Evolutionary conservation across 1,140 invertebrate species (phyloP).

Genomic region (Diprion similis): DNA sequence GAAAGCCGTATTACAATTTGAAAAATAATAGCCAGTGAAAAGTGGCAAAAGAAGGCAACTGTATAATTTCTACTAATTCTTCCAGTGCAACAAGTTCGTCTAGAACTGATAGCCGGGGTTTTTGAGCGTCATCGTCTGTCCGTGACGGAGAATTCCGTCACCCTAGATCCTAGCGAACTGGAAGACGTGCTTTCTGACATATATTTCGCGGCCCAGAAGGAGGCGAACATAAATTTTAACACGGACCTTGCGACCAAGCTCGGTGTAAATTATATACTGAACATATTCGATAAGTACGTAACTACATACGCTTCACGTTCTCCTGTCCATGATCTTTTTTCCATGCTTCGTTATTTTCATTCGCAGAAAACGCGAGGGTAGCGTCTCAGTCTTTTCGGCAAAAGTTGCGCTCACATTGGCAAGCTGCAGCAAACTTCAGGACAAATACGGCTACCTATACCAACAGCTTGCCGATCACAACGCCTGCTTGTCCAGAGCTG

Average conservation of each 20-base stretch:
- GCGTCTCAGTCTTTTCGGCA: slow-evolving; percentile 60
- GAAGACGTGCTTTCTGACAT: slow-evolving; percentile 65
- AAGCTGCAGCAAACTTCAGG: slow-evolving; percentile 61
- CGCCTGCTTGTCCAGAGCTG: slow-evolving; percentile 61
- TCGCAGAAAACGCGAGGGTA: slow-evolving; percentile 56
- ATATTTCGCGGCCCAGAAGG: slow-evolving; percentile 62
- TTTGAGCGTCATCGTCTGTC: slow-evolving; percentile 65
- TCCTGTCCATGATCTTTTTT: slow-evolving; percentile 7
- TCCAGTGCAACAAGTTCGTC: slow-evolving; percentile 63
- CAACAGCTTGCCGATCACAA: slow-evolving; percentile 67
- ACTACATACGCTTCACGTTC: slow-evolving; percentile 10
- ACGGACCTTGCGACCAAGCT: slow-evolving; percentile 59
- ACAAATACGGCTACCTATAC: slow-evolving; percentile 69
- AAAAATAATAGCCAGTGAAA: too few relatives aligned
- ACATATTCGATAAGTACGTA: slow-evolving; percentile 62
- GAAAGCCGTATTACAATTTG: too few relatives aligned
- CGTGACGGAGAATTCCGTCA: slow-evolving; percentile 60
- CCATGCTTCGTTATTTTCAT: slow-evolving; percentile 20
- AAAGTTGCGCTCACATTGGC: slow-evolving; percentile 65
- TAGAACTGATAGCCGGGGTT: slow-evolving; percentile 61
- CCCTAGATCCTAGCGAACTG: slow-evolving; percentile 60
- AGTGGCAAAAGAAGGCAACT: too few relatives aligned
- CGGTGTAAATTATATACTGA: slow-evolving; percentile 59
- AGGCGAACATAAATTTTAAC: slow-evolving; percentile 56
- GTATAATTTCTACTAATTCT: slow-evolving; percentile 32